Evolutionary conservation across 2,888 invertebrate species (phyloP).

Genomic region (Argyra leucocephala): DNA sequence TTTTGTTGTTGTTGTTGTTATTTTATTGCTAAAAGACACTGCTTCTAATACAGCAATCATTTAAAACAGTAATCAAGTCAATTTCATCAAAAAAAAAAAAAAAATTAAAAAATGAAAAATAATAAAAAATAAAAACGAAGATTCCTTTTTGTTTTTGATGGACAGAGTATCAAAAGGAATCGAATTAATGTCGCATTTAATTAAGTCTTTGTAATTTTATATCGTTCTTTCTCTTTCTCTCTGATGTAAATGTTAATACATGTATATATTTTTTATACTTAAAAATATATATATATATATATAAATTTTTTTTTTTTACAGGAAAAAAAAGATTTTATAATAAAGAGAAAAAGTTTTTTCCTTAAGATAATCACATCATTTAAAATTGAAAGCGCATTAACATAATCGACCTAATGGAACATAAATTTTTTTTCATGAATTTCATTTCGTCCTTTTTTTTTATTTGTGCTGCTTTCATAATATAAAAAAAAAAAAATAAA

Average conservation of each 20-base stretch:
- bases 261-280: too few relatives aligned
- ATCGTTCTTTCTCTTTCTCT: neutral
- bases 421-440: neutral
- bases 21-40: too few relatives aligned
- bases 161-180: neutral
- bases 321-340: neutral
- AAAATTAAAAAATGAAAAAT: too few relatives aligned
- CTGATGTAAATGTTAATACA: neutral
- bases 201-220: neutral
- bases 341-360: neutral
- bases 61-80: too few relatives aligned
- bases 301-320: too few relatives aligned
- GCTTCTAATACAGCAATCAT: too few relatives aligned
- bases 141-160: neutral
- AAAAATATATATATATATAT: neutral
- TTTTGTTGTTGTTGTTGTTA: too few relatives aligned
- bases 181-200: constrained; percentile 6
- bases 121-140: too few relatives aligned
- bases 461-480: neutral
- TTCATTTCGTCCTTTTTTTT: neutral
- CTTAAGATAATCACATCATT: neutral
- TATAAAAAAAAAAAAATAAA: neutral
- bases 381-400: constrained; percentile 6
- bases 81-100: too few relatives aligned
- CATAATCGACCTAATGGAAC: constrained; percentile 4